Conservation (phyloP, 2,797 vertebrate species). For the Sandelia bainsii region DNA sequence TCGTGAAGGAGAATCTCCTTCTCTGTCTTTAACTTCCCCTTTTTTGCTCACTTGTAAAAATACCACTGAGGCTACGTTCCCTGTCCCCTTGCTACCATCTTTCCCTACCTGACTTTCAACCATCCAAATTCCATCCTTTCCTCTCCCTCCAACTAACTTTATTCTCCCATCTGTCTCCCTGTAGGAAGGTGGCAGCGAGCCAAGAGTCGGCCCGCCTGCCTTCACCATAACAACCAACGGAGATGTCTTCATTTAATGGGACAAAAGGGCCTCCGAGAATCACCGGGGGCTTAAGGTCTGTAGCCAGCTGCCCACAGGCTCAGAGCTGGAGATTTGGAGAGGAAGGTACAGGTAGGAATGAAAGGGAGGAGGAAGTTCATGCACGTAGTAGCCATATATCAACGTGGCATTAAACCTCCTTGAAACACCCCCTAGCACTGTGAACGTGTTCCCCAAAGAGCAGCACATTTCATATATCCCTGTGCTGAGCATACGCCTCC, state of each 20-base stretch:
- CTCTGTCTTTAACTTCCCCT: conserved; percentile 23
- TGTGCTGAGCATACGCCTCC: background rate
- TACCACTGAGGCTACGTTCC: background rate
- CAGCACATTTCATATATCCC: background rate
- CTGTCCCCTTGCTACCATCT: conserved; percentile 15
- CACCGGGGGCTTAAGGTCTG: conserved; percentile 24
- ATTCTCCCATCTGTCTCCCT: conserved; percentile 59
- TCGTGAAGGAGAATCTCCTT: conserved; percentile 43
- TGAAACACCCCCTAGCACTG: conserved; percentile 23
- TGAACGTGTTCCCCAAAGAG: conserved; percentile 11
- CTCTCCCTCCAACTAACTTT: conserved; percentile 19
- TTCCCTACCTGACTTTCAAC: conserved; percentile 15
- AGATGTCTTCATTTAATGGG: conserved; percentile 71
- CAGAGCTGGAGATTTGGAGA: conserved; percentile 13
- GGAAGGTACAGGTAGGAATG: conserved; percentile 22
- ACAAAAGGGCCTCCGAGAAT: conserved; percentile 55
- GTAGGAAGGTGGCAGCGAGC: conserved; percentile 50
- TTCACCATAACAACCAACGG: conserved; percentile 60
- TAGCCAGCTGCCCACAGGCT: conserved; percentile 25
- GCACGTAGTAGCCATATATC: conserved; percentile 11
- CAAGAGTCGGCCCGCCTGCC: conserved; percentile 36
- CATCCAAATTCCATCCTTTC: conserved; percentile 4
- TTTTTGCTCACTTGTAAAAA: conserved; percentile 15
- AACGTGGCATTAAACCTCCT: conserved; percentile 32
- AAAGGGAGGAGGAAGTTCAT: conserved; percentile 14